These are phyloP conservation scores for Embidobia sp. DNA, from an alignment of 2,888 invertebrate species.

Conservation along the genomic window DNA sequence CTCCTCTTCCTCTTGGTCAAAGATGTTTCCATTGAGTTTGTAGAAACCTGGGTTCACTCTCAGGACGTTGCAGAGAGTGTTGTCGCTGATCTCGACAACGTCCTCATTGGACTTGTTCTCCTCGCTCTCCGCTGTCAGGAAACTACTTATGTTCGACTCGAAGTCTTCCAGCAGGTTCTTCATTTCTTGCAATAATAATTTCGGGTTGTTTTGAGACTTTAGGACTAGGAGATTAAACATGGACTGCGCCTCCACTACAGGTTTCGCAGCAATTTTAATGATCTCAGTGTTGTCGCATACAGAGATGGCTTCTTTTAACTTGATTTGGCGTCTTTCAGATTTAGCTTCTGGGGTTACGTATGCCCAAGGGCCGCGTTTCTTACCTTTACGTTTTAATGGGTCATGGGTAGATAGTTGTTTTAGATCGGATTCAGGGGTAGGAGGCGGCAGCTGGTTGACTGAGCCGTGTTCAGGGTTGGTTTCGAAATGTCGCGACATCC, in stretches of 20 bases:
- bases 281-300: constrained; percentile 77
- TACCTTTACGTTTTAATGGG: constrained; percentile 75
- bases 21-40: constrained; percentile 71
- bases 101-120: constrained; percentile 65
- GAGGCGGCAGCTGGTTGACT: constrained; percentile 77
- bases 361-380: constrained; percentile 79
- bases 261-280: constrained; percentile 77
- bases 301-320: constrained; percentile 77
- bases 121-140: constrained; percentile 69
- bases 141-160: constrained; percentile 70
- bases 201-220: constrained; percentile 76
- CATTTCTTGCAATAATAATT: constrained; percentile 75
- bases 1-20: constrained; percentile 64
- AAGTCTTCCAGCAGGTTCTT: constrained; percentile 75
- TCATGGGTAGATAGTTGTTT: constrained; percentile 68
- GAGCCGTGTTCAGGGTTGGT: constrained; percentile 85
- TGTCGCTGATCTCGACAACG: constrained; percentile 73
- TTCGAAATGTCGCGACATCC: constrained; percentile 85
- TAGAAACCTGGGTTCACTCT: constrained; percentile 76
- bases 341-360: constrained; percentile 79
- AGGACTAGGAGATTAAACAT: constrained; percentile 76
- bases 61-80: constrained; percentile 73
- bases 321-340: constrained; percentile 75
- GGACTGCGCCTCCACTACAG: constrained; percentile 76
- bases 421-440: constrained; percentile 74